phyloP scores from a whole-genome alignment of 2,797 vertebrate genomes.

The Paguma larvata region DNA sequence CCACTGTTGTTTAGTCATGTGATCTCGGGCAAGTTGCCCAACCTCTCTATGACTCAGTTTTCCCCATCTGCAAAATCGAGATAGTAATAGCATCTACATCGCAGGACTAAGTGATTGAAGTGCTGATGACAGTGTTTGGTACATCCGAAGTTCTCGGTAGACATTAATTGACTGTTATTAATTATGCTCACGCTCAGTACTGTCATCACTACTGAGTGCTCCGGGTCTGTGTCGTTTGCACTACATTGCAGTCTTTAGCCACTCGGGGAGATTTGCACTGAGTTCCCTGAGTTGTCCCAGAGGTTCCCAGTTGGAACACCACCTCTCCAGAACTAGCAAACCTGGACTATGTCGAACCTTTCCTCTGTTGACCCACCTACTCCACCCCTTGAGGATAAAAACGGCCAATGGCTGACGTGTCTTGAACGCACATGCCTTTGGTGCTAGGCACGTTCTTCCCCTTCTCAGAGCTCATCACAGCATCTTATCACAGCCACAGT shows the following conservation, averaged over 20 bases:
- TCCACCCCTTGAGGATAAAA: not conserved
- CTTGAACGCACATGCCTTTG: not conserved
- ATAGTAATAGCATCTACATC: not conserved
- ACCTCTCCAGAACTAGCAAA: not conserved
- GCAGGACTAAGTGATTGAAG: not conserved
- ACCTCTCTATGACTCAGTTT: slow-evolving; percentile 13
- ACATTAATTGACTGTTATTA: not conserved
- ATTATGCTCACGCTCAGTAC: not conserved
- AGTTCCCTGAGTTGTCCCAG: not conserved
- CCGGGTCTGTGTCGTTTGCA: not conserved
- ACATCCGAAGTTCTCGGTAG: not conserved
- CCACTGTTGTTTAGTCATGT: not conserved
- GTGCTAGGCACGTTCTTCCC: not conserved
- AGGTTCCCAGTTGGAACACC: not conserved
- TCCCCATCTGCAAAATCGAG: not conserved
- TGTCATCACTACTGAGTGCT: not conserved
- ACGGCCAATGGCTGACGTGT: not conserved
- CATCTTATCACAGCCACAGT: not conserved
- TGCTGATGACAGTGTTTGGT: not conserved
- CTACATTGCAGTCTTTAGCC: not conserved
- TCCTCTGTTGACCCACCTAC: not conserved
- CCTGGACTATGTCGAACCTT: not conserved
- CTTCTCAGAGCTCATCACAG: not conserved
- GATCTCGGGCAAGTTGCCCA: not conserved
- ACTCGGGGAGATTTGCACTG: not conserved